phyloP scores from a whole-genome alignment of 2,888 invertebrate genomes.

The Xylota sylvarum region DNA sequence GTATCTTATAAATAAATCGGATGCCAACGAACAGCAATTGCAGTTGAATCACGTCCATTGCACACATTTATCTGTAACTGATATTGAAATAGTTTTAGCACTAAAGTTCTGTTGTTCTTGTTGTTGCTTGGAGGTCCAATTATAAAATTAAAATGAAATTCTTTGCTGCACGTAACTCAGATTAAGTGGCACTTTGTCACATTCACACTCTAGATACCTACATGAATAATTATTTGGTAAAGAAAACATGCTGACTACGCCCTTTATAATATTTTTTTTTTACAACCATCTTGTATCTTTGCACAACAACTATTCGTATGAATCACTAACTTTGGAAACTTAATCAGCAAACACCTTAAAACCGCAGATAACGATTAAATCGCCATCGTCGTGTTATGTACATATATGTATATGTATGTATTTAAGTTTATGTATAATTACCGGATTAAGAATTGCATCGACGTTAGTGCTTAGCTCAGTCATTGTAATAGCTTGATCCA shows the following conservation, averaged over 20 bases:
- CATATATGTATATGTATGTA: background rate
- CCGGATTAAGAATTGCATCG: conserved; percentile 83
- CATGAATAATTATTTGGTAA: background rate
- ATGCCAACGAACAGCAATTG: conserved; percentile 23
- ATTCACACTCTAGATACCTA: conserved; percentile 6
- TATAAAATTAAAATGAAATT: conserved; percentile 29
- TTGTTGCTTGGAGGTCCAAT: conserved; percentile 18
- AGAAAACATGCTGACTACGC: conserved; percentile 25
- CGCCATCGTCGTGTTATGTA: conserved; percentile 10
- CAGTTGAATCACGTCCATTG: conserved; percentile 51
- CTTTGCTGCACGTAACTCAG: conserved; percentile 23
- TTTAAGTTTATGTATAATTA: conserved; percentile 78
- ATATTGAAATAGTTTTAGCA: conserved; percentile 38
- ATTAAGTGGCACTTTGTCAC: conserved; percentile 47
- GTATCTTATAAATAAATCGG: conserved; percentile 10
- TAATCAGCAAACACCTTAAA: conserved; percentile 41
- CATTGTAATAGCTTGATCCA: conserved; percentile 78
- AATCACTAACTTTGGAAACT: conserved; percentile 47
- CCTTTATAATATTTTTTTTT: background rate
- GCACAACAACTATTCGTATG: conserved; percentile 23
- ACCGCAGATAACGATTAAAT: conserved; percentile 45
- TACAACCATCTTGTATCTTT: conserved; percentile 12
- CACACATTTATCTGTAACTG: conserved; percentile 44
- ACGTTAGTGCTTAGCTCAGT: conserved; percentile 80
- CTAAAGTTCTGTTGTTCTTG: conserved; percentile 33